Evolutionary conservation across 2,888 invertebrate species (phyloP).

Genomic region (Drosophila paramelanica): DNA sequence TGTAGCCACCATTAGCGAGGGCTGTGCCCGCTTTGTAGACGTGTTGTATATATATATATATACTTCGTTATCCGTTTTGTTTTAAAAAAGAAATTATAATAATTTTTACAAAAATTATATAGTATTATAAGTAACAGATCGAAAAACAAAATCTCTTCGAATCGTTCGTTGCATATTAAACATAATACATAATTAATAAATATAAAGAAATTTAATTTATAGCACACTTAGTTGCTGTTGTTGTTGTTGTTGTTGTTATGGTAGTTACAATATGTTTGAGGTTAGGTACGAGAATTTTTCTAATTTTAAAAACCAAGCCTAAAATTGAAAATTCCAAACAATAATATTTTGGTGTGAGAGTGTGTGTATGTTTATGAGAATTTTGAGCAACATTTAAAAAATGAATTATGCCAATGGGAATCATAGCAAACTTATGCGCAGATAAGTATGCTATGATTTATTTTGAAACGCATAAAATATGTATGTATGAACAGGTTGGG

Average conservation of each 20-base stretch:
- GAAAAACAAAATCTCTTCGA: conserved; percentile 31
- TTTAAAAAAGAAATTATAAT: conserved; percentile 33
- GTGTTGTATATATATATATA: conserved; percentile 32
- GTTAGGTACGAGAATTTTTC: conserved; percentile 77
- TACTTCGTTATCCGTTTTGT: conserved; percentile 39
- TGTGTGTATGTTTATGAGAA: conserved; percentile 1
- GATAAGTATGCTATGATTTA: conserved; percentile 59
- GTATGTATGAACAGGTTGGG: conserved; percentile 8
- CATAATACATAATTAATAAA: conserved; percentile 39
- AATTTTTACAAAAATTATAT: conserved; percentile 57
- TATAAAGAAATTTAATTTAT: conserved; percentile 31
- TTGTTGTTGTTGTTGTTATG: conserved; percentile 40
- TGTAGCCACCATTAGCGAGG: conserved; percentile 49
- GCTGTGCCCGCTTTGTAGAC: conserved; percentile 43
- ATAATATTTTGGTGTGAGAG: conserved; percentile 1
- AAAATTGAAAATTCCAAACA: conserved; percentile 83
- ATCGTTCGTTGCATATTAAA: conserved; percentile 56
- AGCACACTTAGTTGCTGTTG: conserved; percentile 51
- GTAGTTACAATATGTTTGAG: background rate
- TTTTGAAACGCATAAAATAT: conserved; percentile 2
- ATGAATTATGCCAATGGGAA: conserved; percentile 22
- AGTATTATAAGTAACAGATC: conserved; percentile 23
- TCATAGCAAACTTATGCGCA: conserved; percentile 60
- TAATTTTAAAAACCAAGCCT: conserved; percentile 82
- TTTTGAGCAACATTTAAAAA: conserved; percentile 12